Evolutionary conservation across 2,113 vertebrate genomes (phyloP).

Genomic region (Apodemus sylvaticus): DNA sequence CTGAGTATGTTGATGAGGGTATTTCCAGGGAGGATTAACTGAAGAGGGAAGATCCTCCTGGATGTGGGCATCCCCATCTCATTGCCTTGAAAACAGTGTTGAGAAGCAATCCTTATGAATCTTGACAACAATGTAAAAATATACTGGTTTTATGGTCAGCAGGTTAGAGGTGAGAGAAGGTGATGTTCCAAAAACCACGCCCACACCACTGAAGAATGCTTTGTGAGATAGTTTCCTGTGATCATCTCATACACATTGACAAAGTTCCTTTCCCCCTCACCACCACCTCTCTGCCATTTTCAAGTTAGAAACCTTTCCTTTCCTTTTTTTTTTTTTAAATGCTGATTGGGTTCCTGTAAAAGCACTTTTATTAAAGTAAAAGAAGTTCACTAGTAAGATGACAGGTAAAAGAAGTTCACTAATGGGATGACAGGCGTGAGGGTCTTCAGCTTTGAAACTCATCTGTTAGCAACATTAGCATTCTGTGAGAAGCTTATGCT

Average conservation of each 20-base stretch:
- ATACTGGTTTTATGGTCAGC: not conserved
- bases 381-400: too few species aligned
- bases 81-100: not conserved
- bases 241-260: not conserved
- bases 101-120: too few species aligned
- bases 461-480: constrained; percentile 63
- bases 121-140: not conserved
- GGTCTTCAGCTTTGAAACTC: constrained; percentile 61
- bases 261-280: not conserved
- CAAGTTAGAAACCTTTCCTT: constrained; percentile 15
- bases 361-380: constrained; percentile 31
- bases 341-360: constrained; percentile 23
- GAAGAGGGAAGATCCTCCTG: too few species aligned
- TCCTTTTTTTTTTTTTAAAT: constrained; percentile 8
- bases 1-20: not conserved
- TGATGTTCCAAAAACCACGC: not conserved
- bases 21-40: not conserved
- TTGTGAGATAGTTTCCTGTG: not conserved
- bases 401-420: constrained; percentile 62
- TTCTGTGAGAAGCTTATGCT: constrained; percentile 73
- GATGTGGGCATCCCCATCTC: not conserved
- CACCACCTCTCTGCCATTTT: not conserved
- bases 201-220: not conserved
- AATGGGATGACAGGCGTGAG: constrained; percentile 61
- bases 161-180: constrained; percentile 16